These are phyloP conservation scores for Diadumene lineata DNA, from an alignment of 92 coral and sea anemone species.

Conservation along the genomic window DNA sequence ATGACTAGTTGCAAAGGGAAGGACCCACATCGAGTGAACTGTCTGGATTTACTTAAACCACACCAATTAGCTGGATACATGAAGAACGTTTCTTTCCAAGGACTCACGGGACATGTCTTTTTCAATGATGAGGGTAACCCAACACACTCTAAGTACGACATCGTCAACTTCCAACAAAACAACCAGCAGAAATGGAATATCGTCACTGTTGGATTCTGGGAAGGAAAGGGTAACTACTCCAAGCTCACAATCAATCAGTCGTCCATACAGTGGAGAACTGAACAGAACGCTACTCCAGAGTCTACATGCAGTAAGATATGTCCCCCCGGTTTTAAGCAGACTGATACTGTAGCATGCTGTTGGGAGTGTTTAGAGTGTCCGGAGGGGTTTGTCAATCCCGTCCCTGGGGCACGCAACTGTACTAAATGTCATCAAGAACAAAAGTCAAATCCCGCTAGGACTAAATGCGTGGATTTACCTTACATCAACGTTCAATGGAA, in stretches of 20 bases:
- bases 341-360: conserved; percentile 51
- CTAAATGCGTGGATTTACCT: conserved; percentile 55
- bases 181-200: conserved; percentile 28
- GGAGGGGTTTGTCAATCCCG: conserved; percentile 46
- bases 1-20: conserved; percentile 27
- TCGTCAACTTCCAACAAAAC: conserved; percentile 55
- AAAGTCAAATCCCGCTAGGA: conserved; percentile 39
- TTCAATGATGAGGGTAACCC: conserved; percentile 66
- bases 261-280: conserved; percentile 46
- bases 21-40: background rate
- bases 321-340: conserved; percentile 59
- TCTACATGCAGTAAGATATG: conserved; percentile 65
- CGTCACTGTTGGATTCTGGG: conserved; percentile 66
- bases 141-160: conserved; percentile 53
- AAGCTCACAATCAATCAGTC: conserved; percentile 36
- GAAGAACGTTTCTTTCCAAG: conserved; percentile 50
- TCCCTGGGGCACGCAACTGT: conserved; percentile 54
- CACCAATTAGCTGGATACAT: conserved; percentile 49
- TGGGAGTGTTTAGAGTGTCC: conserved; percentile 64
- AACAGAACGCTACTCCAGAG: conserved; percentile 43
- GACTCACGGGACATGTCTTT: conserved; percentile 53
- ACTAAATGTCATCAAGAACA: conserved; percentile 53
- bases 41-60: conserved; percentile 16
- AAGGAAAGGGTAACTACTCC: conserved; percentile 9
- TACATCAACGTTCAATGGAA: conserved; percentile 61